Evolutionary conservation across 2,888 invertebrate genomes (phyloP).

Genomic region (Scaptomyza polygonia): DNA sequence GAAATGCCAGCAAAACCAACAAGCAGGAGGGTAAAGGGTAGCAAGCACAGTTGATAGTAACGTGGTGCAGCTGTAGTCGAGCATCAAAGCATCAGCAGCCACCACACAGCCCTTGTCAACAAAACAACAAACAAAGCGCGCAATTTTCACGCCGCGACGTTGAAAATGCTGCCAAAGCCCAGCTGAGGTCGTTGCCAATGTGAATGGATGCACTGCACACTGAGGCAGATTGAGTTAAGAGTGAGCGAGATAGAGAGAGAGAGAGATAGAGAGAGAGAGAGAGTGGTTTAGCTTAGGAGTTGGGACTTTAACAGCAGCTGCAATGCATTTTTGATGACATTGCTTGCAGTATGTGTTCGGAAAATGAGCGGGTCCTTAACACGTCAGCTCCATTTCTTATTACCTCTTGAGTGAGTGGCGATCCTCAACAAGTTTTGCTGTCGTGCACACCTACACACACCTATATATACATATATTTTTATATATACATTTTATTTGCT

Average conservation of each 20-base stretch:
- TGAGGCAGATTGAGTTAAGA: background rate
- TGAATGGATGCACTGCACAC: constrained; percentile 1
- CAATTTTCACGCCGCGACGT: constrained; percentile 69
- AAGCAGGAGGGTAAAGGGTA: background rate
- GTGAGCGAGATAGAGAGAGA: too few relatives aligned
- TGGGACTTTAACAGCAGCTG: constrained; percentile 46
- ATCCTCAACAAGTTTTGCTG: constrained; percentile 23
- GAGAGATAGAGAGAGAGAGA: background rate
- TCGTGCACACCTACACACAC: background rate
- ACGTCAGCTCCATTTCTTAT: constrained; percentile 55
- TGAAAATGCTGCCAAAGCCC: constrained; percentile 53
- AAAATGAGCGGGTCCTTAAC: constrained; percentile 51
- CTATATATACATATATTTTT: background rate
- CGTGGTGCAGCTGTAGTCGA: constrained; percentile 30
- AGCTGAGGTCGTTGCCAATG: constrained; percentile 62
- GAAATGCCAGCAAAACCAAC: constrained; percentile 47
- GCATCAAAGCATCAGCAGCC: constrained; percentile 50
- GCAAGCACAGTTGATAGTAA: background rate
- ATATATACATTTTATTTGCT: constrained; percentile 7
- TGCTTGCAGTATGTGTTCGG: background rate
- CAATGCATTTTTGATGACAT: constrained; percentile 62
- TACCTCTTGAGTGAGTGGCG: constrained; percentile 49
- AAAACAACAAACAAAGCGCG: constrained; percentile 72
- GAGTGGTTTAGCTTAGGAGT: constrained; percentile 16
- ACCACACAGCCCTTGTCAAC: constrained; percentile 56